A percentile compares a stretch with the other conserved stretches of the same genome.
These are phyloP conservation scores for Clarias magur DNA, from an alignment of 2,113 vertebrate genomes.

Conservation along the genomic window DNA sequence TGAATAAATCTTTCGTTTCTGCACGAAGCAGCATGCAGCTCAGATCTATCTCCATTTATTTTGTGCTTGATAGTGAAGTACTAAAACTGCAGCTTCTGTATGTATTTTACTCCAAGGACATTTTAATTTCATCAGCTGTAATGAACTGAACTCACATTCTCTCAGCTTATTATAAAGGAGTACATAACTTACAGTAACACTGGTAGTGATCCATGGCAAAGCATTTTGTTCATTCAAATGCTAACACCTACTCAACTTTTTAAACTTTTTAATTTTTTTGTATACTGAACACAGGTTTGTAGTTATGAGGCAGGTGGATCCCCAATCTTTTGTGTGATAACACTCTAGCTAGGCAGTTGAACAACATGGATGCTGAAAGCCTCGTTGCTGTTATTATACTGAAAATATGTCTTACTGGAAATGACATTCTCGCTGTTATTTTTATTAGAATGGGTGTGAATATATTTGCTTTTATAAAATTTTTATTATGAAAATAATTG, in stretches of 20 bases:
- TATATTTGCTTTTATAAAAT: too few relatives aligned
- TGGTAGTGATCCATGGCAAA: not conserved
- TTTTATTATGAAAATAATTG: too few relatives aligned
- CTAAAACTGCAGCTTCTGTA: not conserved
- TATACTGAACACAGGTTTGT: not conserved
- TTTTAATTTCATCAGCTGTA: not conserved
- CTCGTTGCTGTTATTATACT: not conserved
- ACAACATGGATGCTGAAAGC: not conserved
- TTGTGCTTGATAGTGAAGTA: not conserved
- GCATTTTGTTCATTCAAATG: not conserved
- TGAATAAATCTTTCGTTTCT: not conserved
- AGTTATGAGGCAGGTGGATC: not conserved
- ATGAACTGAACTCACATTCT: not conserved
- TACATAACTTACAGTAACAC: not conserved
- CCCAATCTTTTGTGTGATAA: not conserved
- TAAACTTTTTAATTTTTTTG: too few relatives aligned
- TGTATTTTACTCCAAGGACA: not conserved
- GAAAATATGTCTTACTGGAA: not conserved
- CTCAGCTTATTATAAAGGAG: not conserved
- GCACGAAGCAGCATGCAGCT: not conserved
- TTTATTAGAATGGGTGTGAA: too few relatives aligned
- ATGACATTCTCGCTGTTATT: not conserved
- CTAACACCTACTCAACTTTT: not conserved
- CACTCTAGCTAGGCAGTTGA: not conserved
- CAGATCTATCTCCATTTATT: not conserved